These are phyloP conservation scores for Hydropsyche betteni DNA, from an alignment of 2,888 invertebrate species.

Conservation along the genomic window DNA sequence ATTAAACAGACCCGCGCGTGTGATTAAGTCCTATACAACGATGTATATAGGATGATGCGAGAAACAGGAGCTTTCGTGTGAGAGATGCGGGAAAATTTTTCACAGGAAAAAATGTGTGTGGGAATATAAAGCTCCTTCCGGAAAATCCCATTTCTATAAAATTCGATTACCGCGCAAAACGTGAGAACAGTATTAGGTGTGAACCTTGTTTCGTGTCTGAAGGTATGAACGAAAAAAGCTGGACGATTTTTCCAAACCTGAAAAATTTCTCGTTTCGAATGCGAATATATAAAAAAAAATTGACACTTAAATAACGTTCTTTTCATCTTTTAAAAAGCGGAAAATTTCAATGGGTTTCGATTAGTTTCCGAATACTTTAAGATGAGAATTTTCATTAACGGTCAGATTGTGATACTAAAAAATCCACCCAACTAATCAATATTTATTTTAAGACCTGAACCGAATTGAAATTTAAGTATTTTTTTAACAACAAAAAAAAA, in stretches of 20 bases:
- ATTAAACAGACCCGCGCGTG: not conserved
- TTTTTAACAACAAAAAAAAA: no score
- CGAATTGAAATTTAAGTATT: no score
- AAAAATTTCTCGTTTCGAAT: not conserved
- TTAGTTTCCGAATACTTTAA: no score
- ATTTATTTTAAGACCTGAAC: no score
- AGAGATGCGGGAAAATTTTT: not conserved
- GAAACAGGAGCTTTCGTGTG: not conserved
- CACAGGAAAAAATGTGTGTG: not conserved
- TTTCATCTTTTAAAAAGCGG: no score
- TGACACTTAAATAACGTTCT: no score
- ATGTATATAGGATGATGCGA: not conserved
- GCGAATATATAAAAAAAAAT: not conserved
- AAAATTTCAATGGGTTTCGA: no score
- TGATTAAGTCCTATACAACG: not conserved
- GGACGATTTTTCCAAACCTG: not conserved
- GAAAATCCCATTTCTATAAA: conserved; percentile 20
- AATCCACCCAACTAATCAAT: no score
- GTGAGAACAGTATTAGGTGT: conserved; percentile 27
- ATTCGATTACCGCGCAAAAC: conserved; percentile 23
- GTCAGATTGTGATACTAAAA: no score
- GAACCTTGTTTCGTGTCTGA: conserved; percentile 16
- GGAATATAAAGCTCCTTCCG: conserved; percentile 19
- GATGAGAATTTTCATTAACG: no score
- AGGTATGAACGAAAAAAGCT: conserved; percentile 8